These are phyloP conservation scores for Coboldia fuscipes DNA, from an alignment of 1,140 invertebrate species.

Conservation along the genomic window DNA sequence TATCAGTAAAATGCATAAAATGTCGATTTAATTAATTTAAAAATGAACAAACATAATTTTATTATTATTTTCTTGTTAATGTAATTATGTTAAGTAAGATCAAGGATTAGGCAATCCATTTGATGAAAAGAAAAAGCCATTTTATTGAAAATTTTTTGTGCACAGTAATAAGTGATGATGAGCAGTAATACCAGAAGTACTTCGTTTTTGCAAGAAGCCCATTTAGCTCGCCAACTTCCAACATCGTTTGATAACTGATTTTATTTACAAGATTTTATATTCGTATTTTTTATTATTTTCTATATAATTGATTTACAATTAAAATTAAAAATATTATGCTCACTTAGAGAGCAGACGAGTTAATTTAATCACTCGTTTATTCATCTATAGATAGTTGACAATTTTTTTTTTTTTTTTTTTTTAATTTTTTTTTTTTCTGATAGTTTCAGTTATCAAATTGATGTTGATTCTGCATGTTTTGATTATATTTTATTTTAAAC, in stretches of 20 bases:
- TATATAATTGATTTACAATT: neutral
- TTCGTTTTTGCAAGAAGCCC: conserved; percentile 25
- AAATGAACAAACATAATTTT: conserved; percentile 3
- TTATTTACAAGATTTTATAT: conserved; percentile 1
- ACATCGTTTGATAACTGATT: neutral
- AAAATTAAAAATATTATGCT: conserved; percentile 2
- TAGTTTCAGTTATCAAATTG: neutral
- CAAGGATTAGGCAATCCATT: conserved; percentile 1
- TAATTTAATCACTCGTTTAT: too few species aligned
- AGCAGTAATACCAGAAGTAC: too few species aligned
- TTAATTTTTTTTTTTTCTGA: conserved; percentile 1
- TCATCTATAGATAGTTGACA: too few species aligned
- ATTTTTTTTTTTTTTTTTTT: conserved; percentile 1
- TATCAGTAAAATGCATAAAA: conserved; percentile 4
- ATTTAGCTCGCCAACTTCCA: conserved; percentile 22
- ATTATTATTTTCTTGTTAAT: neutral
- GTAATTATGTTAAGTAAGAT: conserved; percentile 3
- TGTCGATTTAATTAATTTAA: conserved; percentile 14
- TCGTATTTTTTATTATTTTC: conserved; percentile 1
- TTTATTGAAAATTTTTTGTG: conserved; percentile 3
- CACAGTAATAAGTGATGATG: conserved; percentile 4
- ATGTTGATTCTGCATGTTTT: too few species aligned
- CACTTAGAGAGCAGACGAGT: too few species aligned
- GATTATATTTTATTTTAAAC: too few species aligned
- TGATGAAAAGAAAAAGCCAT: conserved; percentile 10